Conservation (phyloP, 1,140 invertebrate species). For the Cyclargus thomasi region DNA sequence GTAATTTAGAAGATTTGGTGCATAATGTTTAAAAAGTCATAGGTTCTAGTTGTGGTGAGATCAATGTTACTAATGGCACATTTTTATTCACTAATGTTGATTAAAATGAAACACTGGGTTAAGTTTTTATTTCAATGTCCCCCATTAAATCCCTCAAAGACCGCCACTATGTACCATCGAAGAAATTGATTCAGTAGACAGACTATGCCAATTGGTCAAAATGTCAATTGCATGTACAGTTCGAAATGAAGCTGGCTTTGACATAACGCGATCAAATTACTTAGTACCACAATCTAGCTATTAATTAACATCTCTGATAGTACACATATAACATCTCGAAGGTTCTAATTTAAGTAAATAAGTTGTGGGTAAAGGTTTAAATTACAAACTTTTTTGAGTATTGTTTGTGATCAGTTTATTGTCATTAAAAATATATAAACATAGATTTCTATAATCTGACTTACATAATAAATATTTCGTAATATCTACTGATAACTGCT, state of each 20-base stretch:
- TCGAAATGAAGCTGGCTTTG: no score
- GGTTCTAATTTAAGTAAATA: no score
- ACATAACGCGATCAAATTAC: no score
- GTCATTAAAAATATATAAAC: conserved; percentile 9
- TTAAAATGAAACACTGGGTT: background rate
- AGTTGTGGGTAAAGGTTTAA: no score
- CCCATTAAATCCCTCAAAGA: background rate
- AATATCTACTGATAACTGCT: conserved; percentile 7
- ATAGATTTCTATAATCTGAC: conserved; percentile 9
- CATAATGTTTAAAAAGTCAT: background rate
- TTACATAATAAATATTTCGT: background rate
- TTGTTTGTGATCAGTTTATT: conserved; percentile 3
- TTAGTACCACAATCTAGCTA: no score
- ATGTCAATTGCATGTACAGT: no score
- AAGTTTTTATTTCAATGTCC: background rate
- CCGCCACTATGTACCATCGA: no score
- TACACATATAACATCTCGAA: no score
- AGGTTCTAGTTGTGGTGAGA: background rate
- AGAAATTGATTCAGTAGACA: no score
- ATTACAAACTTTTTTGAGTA: background rate
- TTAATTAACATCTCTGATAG: no score
- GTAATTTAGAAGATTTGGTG: conserved; percentile 2
- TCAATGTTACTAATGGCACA: conserved; percentile 1
- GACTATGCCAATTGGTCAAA: no score
- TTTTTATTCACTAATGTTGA: conserved; percentile 5